Percentiles rank a stretch among this genome's conserved stretches.
Evolutionary conservation across 2,888 invertebrate species (phyloP).

Genomic region (Gerosis bhagava): DNA sequence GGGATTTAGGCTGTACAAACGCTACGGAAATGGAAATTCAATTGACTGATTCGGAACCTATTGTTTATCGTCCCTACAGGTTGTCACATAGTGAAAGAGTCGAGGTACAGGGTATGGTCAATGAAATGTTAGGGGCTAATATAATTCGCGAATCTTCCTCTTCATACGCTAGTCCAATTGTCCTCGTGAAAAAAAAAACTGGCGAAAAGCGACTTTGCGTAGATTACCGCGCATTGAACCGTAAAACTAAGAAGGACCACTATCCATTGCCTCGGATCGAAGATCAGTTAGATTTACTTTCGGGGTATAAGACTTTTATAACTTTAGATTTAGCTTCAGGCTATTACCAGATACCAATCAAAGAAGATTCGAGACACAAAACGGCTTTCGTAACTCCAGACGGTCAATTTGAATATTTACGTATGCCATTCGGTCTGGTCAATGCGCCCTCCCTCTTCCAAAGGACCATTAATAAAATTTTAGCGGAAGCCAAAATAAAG

Average conservation of each 20-base stretch:
- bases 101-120: conserved; percentile 24
- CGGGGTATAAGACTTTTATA: conserved; percentile 18
- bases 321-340: conserved; percentile 29
- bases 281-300: conserved; percentile 23
- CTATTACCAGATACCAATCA: conserved; percentile 36
- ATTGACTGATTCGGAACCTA: conserved; percentile 21
- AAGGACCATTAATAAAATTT: neutral
- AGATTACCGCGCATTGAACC: conserved; percentile 30
- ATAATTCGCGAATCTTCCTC: conserved; percentile 30
- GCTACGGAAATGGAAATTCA: conserved; percentile 26
- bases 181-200: conserved; percentile 32
- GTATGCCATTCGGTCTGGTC: neutral
- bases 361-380: conserved; percentile 38
- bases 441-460: conserved; percentile 7
- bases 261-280: conserved; percentile 32
- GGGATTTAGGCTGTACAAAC: conserved; percentile 24
- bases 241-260: conserved; percentile 29
- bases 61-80: conserved; percentile 30
- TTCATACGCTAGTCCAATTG: conserved; percentile 32
- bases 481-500: neutral
- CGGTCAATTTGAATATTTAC: conserved; percentile 29
- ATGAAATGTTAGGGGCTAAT: conserved; percentile 27
- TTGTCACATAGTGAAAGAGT: conserved; percentile 25
- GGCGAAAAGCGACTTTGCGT: conserved; percentile 28
- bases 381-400: conserved; percentile 50